These are phyloP conservation scores for Philonicus albiceps DNA, from an alignment of 2,888 invertebrate genomes.

Conservation along the genomic window DNA sequence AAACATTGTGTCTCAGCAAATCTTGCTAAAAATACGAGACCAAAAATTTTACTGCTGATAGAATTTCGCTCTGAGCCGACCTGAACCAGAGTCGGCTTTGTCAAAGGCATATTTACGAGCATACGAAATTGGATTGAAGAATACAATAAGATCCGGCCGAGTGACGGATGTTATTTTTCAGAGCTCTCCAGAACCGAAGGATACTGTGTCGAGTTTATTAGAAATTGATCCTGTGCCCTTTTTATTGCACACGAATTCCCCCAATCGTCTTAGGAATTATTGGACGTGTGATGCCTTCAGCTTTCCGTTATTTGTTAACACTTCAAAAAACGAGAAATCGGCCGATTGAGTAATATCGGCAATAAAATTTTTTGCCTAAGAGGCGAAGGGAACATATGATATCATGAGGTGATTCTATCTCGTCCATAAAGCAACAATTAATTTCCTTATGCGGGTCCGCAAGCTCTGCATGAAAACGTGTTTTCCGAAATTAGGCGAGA, in stretches of 20 bases:
- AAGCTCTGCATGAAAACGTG: background rate
- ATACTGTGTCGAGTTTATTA: background rate
- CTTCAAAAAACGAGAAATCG: background rate
- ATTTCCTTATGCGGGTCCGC: background rate
- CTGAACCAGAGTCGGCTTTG: background rate
- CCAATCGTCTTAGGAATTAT: background rate
- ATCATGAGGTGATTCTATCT: background rate
- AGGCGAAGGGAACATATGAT: background rate
- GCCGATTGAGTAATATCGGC: background rate
- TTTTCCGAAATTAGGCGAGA: background rate
- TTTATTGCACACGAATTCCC: slow-evolving; percentile 14
- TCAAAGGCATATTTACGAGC: slow-evolving; percentile 32
- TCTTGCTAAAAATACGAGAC: background rate
- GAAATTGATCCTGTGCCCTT: slow-evolving; percentile 26
- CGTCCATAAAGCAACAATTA: background rate
- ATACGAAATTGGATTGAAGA: slow-evolving; percentile 22
- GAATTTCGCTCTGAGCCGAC: background rate
- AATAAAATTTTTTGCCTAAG: background rate
- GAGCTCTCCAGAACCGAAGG: background rate
- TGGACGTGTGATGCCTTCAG: background rate
- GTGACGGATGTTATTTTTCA: background rate
- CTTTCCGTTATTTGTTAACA: background rate
- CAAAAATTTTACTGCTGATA: slow-evolving; percentile 39
- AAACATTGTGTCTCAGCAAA: slow-evolving; percentile 9
- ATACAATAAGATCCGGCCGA: background rate